These are phyloP conservation scores for Orchestia grillus DNA, from an alignment of 1,140 invertebrate species.

Conservation along the genomic window DNA sequence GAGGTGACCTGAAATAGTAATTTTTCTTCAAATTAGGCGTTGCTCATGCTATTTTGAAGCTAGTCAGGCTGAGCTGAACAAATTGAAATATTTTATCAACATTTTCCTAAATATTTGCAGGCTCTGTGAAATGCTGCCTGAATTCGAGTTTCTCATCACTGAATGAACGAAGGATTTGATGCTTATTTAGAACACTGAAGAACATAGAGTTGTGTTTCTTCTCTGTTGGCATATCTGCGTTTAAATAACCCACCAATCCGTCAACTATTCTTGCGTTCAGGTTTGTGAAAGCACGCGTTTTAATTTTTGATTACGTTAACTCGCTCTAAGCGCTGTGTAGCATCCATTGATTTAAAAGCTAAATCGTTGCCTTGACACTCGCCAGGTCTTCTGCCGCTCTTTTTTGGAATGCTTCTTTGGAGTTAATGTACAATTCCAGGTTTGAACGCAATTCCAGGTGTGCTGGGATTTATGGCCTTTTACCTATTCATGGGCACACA, in stretches of 20 bases:
- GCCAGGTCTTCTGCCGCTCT: background rate
- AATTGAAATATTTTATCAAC: no score
- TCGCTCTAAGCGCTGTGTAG: background rate
- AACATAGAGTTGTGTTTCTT: background rate
- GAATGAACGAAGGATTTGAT: background rate
- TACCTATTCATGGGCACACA: no score
- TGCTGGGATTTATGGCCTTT: no score
- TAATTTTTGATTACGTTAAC: background rate
- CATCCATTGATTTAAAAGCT: background rate
- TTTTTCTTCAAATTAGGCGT: no score
- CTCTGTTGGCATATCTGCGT: background rate
- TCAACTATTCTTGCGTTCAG: background rate
- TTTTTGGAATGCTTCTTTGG: no score
- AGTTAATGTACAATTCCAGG: no score
- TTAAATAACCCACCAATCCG: background rate
- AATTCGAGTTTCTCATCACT: background rate
- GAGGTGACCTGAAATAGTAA: background rate
- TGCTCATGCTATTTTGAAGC: background rate
- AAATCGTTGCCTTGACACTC: background rate
- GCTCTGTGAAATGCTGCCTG: background rate
- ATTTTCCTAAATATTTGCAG: no score
- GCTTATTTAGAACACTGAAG: background rate
- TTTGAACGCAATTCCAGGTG: no score
- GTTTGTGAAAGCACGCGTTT: background rate
- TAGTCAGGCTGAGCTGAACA: background rate